Evolutionary conservation across 2,888 invertebrate genomes (phyloP).

Genomic region (Thecocarcelia acutangulata): DNA sequence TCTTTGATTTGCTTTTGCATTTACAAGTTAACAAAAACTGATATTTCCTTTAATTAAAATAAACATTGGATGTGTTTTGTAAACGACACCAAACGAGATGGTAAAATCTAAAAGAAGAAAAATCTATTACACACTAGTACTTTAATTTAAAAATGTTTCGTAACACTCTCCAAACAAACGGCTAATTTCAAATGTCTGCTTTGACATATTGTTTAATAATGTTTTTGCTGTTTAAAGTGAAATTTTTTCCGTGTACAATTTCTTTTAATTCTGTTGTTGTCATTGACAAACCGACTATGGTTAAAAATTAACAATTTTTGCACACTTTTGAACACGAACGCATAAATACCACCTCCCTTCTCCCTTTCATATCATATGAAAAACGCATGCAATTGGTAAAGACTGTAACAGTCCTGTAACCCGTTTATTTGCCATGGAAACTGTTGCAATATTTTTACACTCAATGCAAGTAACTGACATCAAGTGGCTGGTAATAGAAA

Average conservation of each 20-base stretch:
- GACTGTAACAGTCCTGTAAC: not conserved
- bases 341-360: not conserved
- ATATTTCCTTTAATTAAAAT: constrained; percentile 59
- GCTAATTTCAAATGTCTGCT: too few relatives aligned
- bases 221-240: not conserved
- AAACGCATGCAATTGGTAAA: not conserved
- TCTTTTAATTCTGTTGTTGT: constrained; percentile 39
- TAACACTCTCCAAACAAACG: too few relatives aligned
- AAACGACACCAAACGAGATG: too few relatives aligned
- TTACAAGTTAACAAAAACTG: not conserved
- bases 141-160: too few relatives aligned
- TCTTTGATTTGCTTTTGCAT: not conserved
- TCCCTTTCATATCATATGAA: not conserved
- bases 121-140: too few relatives aligned
- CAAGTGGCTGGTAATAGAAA: constrained; percentile 32
- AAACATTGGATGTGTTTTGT: not conserved
- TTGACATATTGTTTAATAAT: too few relatives aligned
- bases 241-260: constrained; percentile 12
- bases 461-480: constrained; percentile 17
- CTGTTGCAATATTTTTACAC: constrained; percentile 53
- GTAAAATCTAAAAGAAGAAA: too few relatives aligned
- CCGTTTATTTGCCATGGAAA: constrained; percentile 21
- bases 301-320: constrained; percentile 50
- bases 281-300: constrained; percentile 52
- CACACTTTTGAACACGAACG: constrained; percentile 13